These are phyloP conservation scores for Takifugu bimaculatus DNA, from an alignment of 2,113 vertebrate genomes.

Conservation along the genomic window DNA sequence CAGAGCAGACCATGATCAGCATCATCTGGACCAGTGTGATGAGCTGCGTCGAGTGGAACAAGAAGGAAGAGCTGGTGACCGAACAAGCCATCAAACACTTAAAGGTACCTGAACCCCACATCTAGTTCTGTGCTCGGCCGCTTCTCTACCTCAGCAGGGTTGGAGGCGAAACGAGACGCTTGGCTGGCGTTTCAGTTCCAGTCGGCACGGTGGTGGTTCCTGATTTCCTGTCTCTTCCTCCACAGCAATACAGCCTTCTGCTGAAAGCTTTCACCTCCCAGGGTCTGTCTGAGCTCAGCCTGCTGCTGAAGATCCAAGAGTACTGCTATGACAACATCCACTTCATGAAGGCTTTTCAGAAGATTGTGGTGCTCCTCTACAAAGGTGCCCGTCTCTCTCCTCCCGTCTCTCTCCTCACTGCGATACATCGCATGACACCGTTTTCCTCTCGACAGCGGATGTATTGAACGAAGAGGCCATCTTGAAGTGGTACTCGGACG, in stretches of 20 bases:
- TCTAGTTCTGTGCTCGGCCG: neutral
- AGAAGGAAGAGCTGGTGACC: conserved; percentile 98
- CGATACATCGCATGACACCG: neutral
- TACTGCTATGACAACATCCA: conserved; percentile 99
- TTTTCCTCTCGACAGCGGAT: conserved; percentile 78
- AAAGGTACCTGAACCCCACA: conserved; percentile 65
- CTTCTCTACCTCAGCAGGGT: no score
- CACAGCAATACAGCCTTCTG: conserved; percentile 97
- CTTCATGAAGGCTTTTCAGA: conserved; percentile 99
- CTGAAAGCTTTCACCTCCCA: conserved; percentile 98
- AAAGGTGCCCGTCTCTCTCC: conserved; percentile 79
- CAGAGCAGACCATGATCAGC: conserved; percentile 89
- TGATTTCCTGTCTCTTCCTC: neutral
- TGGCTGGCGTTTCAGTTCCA: no score
- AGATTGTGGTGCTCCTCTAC: conserved; percentile 99
- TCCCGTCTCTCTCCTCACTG: neutral
- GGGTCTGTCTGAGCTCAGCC: conserved; percentile 96
- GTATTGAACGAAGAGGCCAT: conserved; percentile 98
- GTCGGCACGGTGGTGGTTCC: neutral
- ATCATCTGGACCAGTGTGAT: conserved; percentile 96
- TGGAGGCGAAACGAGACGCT: no score
- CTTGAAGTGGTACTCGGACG: conserved; percentile 95
- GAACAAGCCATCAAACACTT: conserved; percentile 99
- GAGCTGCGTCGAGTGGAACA: conserved; percentile 98
- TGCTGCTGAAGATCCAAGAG: conserved; percentile 98